Base-by-base conservation (phyloP, 2,113 vertebrate species). In the Ptyas mucosa region DNA sequence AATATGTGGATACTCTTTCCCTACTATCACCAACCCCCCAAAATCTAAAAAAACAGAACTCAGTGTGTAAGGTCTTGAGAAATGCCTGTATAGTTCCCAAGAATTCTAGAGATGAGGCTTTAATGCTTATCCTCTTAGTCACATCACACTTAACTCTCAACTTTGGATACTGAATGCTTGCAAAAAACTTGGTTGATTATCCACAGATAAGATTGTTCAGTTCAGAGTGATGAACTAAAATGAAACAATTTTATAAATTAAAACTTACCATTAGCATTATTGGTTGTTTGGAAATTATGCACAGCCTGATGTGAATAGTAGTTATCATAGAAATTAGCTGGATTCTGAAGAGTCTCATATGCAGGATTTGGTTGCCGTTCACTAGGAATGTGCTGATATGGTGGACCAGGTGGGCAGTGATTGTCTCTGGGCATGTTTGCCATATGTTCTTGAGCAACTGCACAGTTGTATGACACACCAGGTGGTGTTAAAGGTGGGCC, bases 221-320 rank as follows among this genome's bases (percentile, higher is more conserved):
- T 87, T 87, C 29, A 49, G n/a, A 75, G 15, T 20, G n/a, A 39
- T 75, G n/a, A 75, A 75, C 15, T 75, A 75, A 75, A 75, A 87
- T 87, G 49, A 87, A 87, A 87, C 46, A 53, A 0, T 6, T 91
- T 92, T 90, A 11, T 89, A 88, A 88, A 0, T 0, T 23, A 85
- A 91, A 89, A 94, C 98, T 97, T 97, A 99, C 99, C 98, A 96
- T 97, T 97, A 3, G 98, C 97, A 92, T 96, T 97, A 92, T 64
- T 97, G 49, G 96, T 94, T 88, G 97, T 94, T 94, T 98, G 98
- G 94, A 98, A 97, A 94, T 96, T 97, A 58, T 98, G 97, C 26
- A 98, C 94, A 14, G 98, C 96, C 95, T 99, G 98, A 93, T 98
- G 99, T 94, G 97, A 98, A 81, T 99, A 98, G 92, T 99, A 98